Base-by-base conservation (phyloP, 2,113 vertebrate species). In the Toxotes chatareus region DNA sequence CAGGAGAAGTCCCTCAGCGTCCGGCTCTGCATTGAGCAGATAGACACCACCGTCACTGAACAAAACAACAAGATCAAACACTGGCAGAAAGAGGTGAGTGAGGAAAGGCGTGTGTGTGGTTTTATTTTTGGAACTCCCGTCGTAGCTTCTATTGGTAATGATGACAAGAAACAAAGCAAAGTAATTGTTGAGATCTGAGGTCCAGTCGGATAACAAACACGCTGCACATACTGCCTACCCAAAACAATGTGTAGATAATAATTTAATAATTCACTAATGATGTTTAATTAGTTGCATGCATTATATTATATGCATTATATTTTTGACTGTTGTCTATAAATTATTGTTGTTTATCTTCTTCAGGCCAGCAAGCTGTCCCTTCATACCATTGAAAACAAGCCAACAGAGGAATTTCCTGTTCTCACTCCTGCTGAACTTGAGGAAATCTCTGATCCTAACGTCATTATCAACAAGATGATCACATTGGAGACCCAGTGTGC, bases 41-140 rank as follows among this genome's bases (percentile, higher is more conserved):
- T 98, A 0, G 95, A 98, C 9, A 91, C 94, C 56, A 95, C 93
- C 73, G 95, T 98, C 89, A 76, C 92, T 0, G 95, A 98, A 70
- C 95, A 97, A 89, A 96, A 96, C 85, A 94, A 93, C 53, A 99
- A 99, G 92, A 92, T 99, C 59, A 98, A 97, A 89, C 95, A 98
- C 77, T 99, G 97, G 97, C 96, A 98, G 49, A 99, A 96, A 91
- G 97, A 99, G 97, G 98, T 98, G 87, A 59, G 92, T 63, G n/a
- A 8, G 11, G 19, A 17, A 1, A 12, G 1, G 21, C 0, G 4
- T 57, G 23, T 42, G 34, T 27, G 9, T 13, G 27, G 11, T 34
- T 62, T 79, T 16, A 71, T 47, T 68, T 55, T 8, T 17, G 27
- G 46, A 8, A 4, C 16, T 40, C n/a, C n/a, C 19, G 19, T 3